Evolutionary conservation across 1,140 invertebrate species (phyloP), one percentile per base, ranked within the genome.

Genomic region (Dendrolimus punctatus): DNA sequence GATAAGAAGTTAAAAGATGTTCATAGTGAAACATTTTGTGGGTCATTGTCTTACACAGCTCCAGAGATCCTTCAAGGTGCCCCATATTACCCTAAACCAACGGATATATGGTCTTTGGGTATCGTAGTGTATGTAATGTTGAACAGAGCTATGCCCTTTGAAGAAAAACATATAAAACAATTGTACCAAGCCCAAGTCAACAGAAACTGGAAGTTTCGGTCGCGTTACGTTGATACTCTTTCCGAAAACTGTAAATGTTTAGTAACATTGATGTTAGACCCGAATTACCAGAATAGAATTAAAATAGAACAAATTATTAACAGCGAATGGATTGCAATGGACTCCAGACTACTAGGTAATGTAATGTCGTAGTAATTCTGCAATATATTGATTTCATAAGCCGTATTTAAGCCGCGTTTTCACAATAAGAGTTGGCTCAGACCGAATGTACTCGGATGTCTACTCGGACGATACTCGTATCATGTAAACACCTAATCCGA

Each of bases 91-190:
- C 90, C 90, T 0, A 91, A 90, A 71, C 87, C 89, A 1, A 89
- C 91, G 0, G 92, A 94, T 60, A 68, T 93, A 9, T 94, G 92
- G 93, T 92, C 92, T 0, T 62, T 92, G 0, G 92, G 92, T 6
- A 88, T 93, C 1, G 89, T 94, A 4, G 68, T 94, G 0, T 93
- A 90, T 64, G 91, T 92, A 8, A 92, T 93, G 87, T 71, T 95
- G 2, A 94, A 94, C 62, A 91, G 92, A 73, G 88, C 90, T 0
- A 94, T 96, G 93, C 95, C 95, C 0, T 97, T 95, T 69, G 92
- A 95, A 73, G 93, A 94, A 54, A 88, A 88, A 37, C 92, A 95
- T 60, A 86, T 94, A 2, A 91, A 91, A 57, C 89, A 90, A 59
- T 85, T 95, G 57, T 90, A 94, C 60, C 89, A 92, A 53, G 71